A percentile compares a stretch with the other conserved stretches of the same genome.
These are phyloP conservation scores for Pipistrellus kuhlii DNA, from an alignment of 2,797 vertebrate species.

Conservation along the genomic window DNA sequence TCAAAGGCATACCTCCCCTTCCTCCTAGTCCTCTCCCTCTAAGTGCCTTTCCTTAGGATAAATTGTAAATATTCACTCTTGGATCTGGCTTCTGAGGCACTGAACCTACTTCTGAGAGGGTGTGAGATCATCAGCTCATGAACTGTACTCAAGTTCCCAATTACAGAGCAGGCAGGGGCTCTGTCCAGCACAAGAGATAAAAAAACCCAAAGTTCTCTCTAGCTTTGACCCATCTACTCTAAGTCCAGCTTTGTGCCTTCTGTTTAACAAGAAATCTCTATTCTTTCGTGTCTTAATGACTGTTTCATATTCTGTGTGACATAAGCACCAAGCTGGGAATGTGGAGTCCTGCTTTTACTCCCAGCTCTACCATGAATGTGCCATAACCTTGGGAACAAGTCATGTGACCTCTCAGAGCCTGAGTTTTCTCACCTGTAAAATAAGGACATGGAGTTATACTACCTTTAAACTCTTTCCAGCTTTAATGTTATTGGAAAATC, in stretches of 20 bases:
- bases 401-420: neutral
- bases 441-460: neutral
- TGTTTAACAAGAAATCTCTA: neutral
- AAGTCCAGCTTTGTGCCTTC: neutral
- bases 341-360: neutral
- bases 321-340: neutral
- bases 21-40: neutral
- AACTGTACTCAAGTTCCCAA: neutral
- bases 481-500: constrained; percentile 41
- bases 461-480: neutral
- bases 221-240: neutral
- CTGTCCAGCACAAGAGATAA: neutral
- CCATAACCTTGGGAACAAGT: neutral
- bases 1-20: neutral
- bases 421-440: neutral
- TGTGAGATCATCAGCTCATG: rapidly evolving
- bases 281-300: neutral
- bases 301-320: neutral
- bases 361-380: neutral
- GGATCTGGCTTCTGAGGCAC: neutral
- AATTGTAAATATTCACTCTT: neutral
- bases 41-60: neutral
- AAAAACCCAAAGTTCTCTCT: neutral
- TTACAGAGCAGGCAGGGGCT: neutral
- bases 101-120: neutral